Evolutionary conservation across 2,888 invertebrate genomes (phyloP), one percentile per base, ranked within the genome.

Genomic region (Tuta absoluta): DNA sequence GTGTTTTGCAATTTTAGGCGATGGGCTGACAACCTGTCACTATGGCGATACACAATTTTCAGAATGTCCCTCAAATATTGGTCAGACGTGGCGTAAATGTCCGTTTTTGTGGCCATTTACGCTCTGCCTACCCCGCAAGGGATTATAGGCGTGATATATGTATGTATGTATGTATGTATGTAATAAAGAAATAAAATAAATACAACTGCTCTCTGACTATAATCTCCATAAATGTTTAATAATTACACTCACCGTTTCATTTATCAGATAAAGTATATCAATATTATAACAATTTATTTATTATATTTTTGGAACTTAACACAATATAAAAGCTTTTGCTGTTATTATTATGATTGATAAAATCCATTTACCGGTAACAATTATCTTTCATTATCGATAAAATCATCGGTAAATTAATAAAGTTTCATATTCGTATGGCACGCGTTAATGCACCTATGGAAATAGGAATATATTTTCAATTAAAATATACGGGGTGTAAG

Each of bases 341-440:
- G n/a, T 45, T n/a, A 17, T 45, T n/a, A 45, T 45, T 45, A 17
- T 45, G 45, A 45, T 45, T 45, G 45, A 45, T 45, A 45, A 45
- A 45, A 45, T 45, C 45, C 45, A 45, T 45, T 45, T 45, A 45
- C 45, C 17, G 45, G 17, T 17, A n/a, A 45, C 45, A 76, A 76
- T 75, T 76, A 73, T 67, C 68, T 66, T 74, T 78, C 79, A 79
- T 80, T 78, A 76, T 71, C 68, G 67, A 67, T 65, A 69, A 70
- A 65, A 68, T 71, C 67, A 68, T 17, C 45, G n/a, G 67, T 63
- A 68, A 71, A 73, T 75, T 76, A 73, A 73, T 66, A 68, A 75
- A 75, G 71, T 70, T 70, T 71, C 28, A 60, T 45, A 28, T 48
- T 56, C n/a, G 37, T 62, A 57, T 57, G 49, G 14, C 38, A 33